Conservation (phyloP, 2,113 vertebrate species). For the Proteles cristata region DNA sequence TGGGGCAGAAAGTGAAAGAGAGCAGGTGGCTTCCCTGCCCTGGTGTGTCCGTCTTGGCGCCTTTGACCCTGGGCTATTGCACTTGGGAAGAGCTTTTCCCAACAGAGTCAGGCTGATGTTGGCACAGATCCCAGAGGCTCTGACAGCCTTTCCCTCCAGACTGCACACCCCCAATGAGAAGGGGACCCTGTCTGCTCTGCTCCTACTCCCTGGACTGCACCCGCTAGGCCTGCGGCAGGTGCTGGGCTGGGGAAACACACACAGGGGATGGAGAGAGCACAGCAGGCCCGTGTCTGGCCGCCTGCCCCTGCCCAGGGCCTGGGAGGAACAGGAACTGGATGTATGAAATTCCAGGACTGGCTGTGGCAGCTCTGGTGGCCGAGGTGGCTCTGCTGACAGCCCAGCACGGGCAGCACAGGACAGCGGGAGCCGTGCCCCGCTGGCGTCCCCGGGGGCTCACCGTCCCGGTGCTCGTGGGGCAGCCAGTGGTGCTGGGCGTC, state of each 20-base stretch:
- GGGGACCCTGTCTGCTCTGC: not conserved
- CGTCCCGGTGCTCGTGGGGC: constrained; percentile 95
- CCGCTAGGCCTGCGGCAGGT: accelerated
- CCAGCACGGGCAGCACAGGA: not conserved
- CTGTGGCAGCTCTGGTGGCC: not conserved
- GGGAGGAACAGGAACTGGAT: not conserved
- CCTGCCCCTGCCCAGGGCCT: not conserved
- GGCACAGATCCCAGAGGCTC: not conserved
- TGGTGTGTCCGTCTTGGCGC: not conserved
- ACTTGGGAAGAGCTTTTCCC: not conserved
- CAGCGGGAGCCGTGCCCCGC: accelerated
- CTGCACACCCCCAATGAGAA: not conserved
- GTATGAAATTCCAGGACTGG: not conserved
- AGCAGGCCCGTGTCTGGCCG: not conserved
- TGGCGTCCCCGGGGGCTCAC: constrained; percentile 82
- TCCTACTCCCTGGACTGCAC: not conserved
- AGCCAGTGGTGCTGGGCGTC: constrained; percentile 95
- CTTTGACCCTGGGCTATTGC: not conserved
- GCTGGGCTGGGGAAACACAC: not conserved
- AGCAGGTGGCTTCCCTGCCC: accelerated
- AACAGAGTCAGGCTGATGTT: not conserved
- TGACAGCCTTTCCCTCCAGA: not conserved
- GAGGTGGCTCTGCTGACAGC: not conserved
- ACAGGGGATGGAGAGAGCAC: not conserved
- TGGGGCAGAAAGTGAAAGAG: not conserved